Conservation (phyloP, 2,888 invertebrate genomes). For the Pardosa pseudoannulata region DNA sequence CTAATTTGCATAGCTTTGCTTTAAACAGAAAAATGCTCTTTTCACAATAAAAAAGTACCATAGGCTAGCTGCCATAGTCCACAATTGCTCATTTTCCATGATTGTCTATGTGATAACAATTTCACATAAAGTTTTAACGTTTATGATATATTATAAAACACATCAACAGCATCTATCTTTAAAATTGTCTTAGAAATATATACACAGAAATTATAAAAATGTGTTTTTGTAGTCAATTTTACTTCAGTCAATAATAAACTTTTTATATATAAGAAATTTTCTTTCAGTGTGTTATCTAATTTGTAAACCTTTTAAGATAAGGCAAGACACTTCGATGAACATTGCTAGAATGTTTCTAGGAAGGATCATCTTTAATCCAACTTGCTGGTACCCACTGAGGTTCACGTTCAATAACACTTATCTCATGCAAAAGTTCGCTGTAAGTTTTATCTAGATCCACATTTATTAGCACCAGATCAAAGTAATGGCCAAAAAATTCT, state of each 20-base stretch:
- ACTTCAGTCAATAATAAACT: background rate
- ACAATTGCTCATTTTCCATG: background rate
- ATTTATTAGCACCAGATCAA: constrained; percentile 98
- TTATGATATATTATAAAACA: constrained; percentile 12
- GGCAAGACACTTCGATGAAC: constrained; percentile 6
- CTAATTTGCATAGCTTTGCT: too few species aligned
- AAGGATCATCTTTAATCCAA: constrained; percentile 79
- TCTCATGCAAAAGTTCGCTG: constrained; percentile 93
- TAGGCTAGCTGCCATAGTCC: constrained; percentile 2
- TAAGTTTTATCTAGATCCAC: constrained; percentile 97
- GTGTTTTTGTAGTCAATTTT: background rate
- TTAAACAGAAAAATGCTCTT: too few species aligned
- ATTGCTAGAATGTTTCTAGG: background rate
- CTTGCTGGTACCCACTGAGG: constrained; percentile 96
- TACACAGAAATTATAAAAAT: background rate
- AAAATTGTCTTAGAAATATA: constrained; percentile 11
- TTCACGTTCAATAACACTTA: constrained; percentile 95
- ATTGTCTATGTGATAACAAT: constrained; percentile 5
- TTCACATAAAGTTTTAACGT: background rate
- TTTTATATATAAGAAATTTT: background rate
- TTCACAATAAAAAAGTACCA: background rate
- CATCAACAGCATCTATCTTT: constrained; percentile 4
- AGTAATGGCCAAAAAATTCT: constrained; percentile 93
- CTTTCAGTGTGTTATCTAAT: background rate
- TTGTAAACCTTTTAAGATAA: background rate